Evolutionary conservation across 1,140 invertebrate genomes (phyloP), one percentile per base, ranked within the genome.

Genomic region (Palaemon carinicauda): DNA sequence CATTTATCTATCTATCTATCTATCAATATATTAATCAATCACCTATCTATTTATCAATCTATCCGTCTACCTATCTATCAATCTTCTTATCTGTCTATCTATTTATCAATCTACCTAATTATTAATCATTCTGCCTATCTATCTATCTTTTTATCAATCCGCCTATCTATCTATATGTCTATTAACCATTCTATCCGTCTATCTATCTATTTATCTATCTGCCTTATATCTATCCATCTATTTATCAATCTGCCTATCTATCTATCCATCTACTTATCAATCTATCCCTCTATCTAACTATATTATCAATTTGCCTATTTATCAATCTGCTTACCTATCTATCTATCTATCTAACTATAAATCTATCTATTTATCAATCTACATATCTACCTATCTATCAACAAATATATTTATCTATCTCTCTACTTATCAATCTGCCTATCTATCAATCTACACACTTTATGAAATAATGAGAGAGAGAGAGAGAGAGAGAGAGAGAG

Each of bases 401-500:
- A 41, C 41, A 41, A n/a, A n/a, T n/a, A n/a, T n/a, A n/a, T n/a
- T n/a, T 41, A 41, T 56, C 24, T 60, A 21, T 60, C 52, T 31
- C 24, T 27, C 21, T 14, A 9, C 14, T 0, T 78, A 41, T 0
- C 0, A 0, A 9, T 41, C 7, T 41, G 7, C 12, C 41, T 41
- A 9, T 41, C 12, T 41, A 12, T 0, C 41, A 12, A 41, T 12
- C 7, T 41, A 41, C n/a, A n/a, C n/a, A n/a, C n/a, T n/a, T n/a
- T n/a, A n/a, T n/a, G n/a, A n/a, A 77, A 10, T 15, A 1, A 4
- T n/a, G 29, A 77, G 1, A 75, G 73, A 75, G 73, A 75, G 75
- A 78, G 75, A 78, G 75, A 54, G 75, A 78, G 75, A 54, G 51
- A 54, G 51, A 54, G 51, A 54, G 51, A 54, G 75, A 78, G n/a